phyloP scores from a whole-genome alignment of 1,140 invertebrate species.

The Aphaenogaster rudis region DNA sequence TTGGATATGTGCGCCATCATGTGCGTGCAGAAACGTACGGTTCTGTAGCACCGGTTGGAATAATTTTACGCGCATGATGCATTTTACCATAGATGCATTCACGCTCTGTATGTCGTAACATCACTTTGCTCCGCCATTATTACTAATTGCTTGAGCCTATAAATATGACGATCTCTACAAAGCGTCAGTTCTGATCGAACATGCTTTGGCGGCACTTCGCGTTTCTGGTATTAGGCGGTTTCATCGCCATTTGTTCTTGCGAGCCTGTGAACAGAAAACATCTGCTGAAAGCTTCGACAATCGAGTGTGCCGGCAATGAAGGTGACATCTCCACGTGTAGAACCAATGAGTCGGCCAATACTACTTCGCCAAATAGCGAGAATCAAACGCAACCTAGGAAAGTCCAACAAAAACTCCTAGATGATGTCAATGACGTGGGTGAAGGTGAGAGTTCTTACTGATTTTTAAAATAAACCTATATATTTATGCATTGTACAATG shows the following conservation, averaged over 20 bases:
- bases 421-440: background rate
- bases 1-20: background rate
- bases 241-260: slow-evolving; percentile 60
- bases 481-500: background rate
- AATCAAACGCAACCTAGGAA: background rate
- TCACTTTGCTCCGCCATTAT: slow-evolving; percentile 65
- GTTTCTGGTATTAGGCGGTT: slow-evolving; percentile 68
- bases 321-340: slow-evolving; percentile 17
- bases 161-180: slow-evolving; percentile 79
- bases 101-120: slow-evolving; percentile 86
- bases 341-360: no score
- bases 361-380: background rate
- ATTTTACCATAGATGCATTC: slow-evolving; percentile 82
- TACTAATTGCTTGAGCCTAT: slow-evolving; percentile 83
- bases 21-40: slow-evolving; percentile 48
- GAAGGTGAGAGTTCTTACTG: background rate
- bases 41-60: slow-evolving; percentile 51
- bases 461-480: background rate
- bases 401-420: background rate
- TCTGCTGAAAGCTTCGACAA: background rate
- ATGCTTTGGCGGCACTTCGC: slow-evolving; percentile 82
- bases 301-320: slow-evolving; percentile 6
- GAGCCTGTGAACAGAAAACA: slow-evolving; percentile 28
- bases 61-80: slow-evolving; percentile 79
- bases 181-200: slow-evolving; percentile 82